phyloP scores from a whole-genome alignment of 92 coral and sea anemone species.

The Plumapathes pennacea region DNA sequence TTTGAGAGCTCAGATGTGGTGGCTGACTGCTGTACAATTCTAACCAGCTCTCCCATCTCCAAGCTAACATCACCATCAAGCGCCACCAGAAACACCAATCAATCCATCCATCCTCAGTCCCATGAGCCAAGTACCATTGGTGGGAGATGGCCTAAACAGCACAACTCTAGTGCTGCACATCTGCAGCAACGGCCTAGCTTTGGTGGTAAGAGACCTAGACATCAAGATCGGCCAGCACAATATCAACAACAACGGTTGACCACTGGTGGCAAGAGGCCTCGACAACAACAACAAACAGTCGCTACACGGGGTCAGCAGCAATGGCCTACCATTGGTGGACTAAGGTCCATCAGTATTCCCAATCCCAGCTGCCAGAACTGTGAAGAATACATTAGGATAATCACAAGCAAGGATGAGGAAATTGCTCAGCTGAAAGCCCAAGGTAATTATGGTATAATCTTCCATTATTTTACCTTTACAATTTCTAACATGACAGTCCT shows the following conservation, averaged over 20 bases:
- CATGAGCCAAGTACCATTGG: background rate
- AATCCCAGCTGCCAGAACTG: background rate
- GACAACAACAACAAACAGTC: too few species aligned
- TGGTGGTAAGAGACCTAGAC: conserved; percentile 1
- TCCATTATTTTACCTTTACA: too few species aligned
- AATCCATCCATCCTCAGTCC: too few species aligned
- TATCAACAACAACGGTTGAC: background rate
- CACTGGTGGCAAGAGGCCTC: conserved; percentile 1
- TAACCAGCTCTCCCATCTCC: background rate
- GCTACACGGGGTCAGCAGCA: too few species aligned
- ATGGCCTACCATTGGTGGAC: conserved; percentile 1
- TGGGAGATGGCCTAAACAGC: background rate
- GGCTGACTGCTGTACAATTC: background rate
- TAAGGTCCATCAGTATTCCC: background rate
- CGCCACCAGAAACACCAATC: too few species aligned
- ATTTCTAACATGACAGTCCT: too few species aligned
- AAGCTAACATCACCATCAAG: too few species aligned
- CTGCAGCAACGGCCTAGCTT: background rate
- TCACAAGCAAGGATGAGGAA: background rate
- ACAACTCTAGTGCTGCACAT: too few species aligned
- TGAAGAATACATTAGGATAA: background rate
- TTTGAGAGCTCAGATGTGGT: background rate
- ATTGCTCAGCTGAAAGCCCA: background rate
- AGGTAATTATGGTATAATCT: background rate
- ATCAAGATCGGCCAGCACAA: background rate